These are phyloP conservation scores for Microctenopoma steveboyesi DNA, from an alignment of 2,797 vertebrate species.

Conservation along the genomic window DNA sequence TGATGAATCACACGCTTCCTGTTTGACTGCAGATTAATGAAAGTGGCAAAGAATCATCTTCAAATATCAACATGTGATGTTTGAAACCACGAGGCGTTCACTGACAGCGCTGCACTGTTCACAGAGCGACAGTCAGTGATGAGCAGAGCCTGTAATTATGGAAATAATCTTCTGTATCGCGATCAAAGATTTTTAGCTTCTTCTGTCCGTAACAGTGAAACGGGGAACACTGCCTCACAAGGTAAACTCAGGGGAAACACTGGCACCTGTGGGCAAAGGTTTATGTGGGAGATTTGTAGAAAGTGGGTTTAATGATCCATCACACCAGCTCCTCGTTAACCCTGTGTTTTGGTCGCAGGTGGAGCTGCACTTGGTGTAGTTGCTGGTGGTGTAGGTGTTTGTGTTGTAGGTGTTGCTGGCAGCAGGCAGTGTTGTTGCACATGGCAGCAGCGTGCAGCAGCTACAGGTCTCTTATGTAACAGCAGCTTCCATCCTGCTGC, in stretches of 20 bases:
- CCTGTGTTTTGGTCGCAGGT: no score
- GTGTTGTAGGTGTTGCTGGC: background rate
- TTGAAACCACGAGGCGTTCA: constrained; percentile 15
- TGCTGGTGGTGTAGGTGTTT: background rate
- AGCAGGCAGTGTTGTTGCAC: constrained; percentile 13
- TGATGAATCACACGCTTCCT: constrained; percentile 35
- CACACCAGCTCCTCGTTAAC: no score
- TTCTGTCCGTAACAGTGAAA: background rate
- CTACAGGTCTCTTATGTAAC: constrained; percentile 72
- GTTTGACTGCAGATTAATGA: constrained; percentile 25
- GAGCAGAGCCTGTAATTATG: background rate
- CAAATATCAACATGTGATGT: constrained; percentile 30
- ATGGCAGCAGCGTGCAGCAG: constrained; percentile 12
- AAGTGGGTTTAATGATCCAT: no score
- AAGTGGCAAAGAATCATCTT: constrained; percentile 18
- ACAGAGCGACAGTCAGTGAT: constrained; percentile 8
- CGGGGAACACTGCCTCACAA: background rate
- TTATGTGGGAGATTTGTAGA: background rate
- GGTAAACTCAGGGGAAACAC: background rate
- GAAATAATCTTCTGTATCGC: background rate
- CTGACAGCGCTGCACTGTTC: constrained; percentile 1
- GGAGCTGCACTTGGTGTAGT: no score
- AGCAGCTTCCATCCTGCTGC: constrained; percentile 72
- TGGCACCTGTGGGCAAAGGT: no score
- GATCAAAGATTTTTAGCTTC: background rate